Conservation (phyloP, 2,888 invertebrate species). For the Tiliacea aurago region DNA sequence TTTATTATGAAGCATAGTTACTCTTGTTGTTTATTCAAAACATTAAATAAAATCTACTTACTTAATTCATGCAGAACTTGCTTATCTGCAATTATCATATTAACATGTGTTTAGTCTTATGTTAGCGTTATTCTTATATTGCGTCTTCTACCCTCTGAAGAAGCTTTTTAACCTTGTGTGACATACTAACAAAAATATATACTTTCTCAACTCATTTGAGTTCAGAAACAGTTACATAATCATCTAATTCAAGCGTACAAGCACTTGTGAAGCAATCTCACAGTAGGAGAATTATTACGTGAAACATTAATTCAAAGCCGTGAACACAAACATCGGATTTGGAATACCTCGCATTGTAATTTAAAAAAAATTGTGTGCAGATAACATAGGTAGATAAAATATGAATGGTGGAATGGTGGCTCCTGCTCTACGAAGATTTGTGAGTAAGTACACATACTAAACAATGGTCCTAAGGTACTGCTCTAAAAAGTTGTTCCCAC, state of each 20-base stretch:
- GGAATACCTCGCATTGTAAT: slow-evolving; percentile 44
- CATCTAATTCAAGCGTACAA: slow-evolving; percentile 40
- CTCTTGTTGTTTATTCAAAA: slow-evolving; percentile 13
- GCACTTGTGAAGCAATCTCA: slow-evolving; percentile 39
- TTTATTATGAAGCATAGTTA: slow-evolving; percentile 23
- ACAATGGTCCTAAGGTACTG: slow-evolving; percentile 58
- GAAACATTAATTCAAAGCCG: slow-evolving; percentile 49
- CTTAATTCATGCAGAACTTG: neutral
- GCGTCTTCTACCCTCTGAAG: neutral
- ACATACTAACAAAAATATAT: slow-evolving; percentile 31
- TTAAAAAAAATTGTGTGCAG: slow-evolving; percentile 38
- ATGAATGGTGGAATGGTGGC: slow-evolving; percentile 36
- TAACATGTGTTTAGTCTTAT: neutral
- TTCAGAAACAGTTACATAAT: slow-evolving; percentile 43
- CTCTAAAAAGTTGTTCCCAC: slow-evolving; percentile 66
- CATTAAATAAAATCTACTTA: neutral
- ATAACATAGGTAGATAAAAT: slow-evolving; percentile 48
- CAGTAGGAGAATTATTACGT: slow-evolving; percentile 46
- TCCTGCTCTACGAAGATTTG: slow-evolving; percentile 55
- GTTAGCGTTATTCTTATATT: slow-evolving; percentile 4
- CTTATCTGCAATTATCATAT: neutral
- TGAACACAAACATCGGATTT: slow-evolving; percentile 50
- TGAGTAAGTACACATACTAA: slow-evolving; percentile 46
- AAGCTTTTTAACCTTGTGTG: slow-evolving; percentile 20
- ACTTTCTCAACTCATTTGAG: slow-evolving; percentile 13